phyloP scores from a whole-genome alignment of 2,797 vertebrate species.

The Menidia menidia region DNA sequence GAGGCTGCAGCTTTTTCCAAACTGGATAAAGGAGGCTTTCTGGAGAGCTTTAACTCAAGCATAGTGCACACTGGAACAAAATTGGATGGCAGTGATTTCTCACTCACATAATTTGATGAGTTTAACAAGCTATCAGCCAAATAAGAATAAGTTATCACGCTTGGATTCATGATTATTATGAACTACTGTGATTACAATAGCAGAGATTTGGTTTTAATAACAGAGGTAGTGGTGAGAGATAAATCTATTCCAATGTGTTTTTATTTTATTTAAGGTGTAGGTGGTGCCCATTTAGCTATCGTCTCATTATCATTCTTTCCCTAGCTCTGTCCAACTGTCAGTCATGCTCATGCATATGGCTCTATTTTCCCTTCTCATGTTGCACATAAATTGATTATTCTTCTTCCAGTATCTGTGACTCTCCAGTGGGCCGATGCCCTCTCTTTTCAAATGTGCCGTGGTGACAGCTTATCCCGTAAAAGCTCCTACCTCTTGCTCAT shows the following conservation, averaged over 20 bases:
- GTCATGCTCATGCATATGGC: conserved; percentile 2
- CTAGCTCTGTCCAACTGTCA: conserved; percentile 10
- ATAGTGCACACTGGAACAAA: conserved; percentile 22
- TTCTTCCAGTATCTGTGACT: conserved; percentile 41
- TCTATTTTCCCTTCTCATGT: conserved; percentile 4
- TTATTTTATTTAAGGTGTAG: conserved; percentile 15
- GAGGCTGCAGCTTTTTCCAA: conserved; percentile 6
- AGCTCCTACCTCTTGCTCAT: conserved; percentile 42
- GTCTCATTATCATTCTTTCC: conserved; percentile 25
- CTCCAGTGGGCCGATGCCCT: conserved; percentile 51
- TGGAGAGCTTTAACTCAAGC: conserved; percentile 9
- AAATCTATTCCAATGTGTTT: conserved; percentile 11
- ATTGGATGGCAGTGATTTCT: conserved; percentile 31
- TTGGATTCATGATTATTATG: neutral
- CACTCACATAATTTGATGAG: conserved; percentile 27
- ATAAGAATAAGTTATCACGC: conserved; percentile 20
- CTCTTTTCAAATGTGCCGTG: conserved; percentile 35
- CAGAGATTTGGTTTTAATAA: conserved; percentile 10
- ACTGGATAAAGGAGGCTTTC: conserved; percentile 16
- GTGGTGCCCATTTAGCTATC: conserved; percentile 12
- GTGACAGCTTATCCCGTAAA: conserved; percentile 39
- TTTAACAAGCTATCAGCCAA: conserved; percentile 34
- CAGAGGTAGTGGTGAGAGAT: conserved; percentile 16
- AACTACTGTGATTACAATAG: neutral
- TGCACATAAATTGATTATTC: conserved; percentile 19